These are phyloP conservation scores for Chaetura pelagica DNA, from an alignment of 2,113 vertebrate genomes.

Conservation along the genomic window DNA sequence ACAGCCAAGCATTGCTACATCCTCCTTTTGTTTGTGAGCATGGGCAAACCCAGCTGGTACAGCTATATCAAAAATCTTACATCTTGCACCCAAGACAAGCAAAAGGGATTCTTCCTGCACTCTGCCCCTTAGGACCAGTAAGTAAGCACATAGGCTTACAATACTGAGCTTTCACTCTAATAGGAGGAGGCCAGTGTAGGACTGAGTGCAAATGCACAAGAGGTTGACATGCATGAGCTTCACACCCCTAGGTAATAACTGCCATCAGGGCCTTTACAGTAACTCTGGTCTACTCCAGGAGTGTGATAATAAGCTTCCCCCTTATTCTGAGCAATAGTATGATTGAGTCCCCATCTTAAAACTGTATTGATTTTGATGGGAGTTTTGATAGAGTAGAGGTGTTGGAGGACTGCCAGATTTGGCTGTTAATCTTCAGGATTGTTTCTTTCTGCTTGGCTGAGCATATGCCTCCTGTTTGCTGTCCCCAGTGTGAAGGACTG, in stretches of 20 bases:
- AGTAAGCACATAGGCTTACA: background rate
- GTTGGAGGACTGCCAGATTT: slow-evolving; percentile 17
- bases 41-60: background rate
- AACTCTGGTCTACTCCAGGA: background rate
- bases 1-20: background rate
- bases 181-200: background rate
- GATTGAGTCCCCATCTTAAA: slow-evolving; percentile 34
- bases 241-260: background rate
- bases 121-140: background rate
- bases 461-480: background rate
- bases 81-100: background rate
- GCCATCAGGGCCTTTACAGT: background rate
- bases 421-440: slow-evolving; percentile 56
- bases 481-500: slow-evolving; percentile 40
- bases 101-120: background rate
- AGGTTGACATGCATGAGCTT: background rate
- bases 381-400: slow-evolving; percentile 11
- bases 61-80: background rate
- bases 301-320: background rate
- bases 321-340: background rate
- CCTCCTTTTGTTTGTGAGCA: background rate
- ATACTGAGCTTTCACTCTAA: background rate
- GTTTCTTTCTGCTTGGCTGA: slow-evolving; percentile 50
- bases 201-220: background rate
- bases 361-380: slow-evolving; percentile 29